A percentile compares a stretch with the other conserved stretches of the same genome.
Conservation (phyloP, 2,797 vertebrate genomes). For the Tauraco hartlaubi region DNA sequence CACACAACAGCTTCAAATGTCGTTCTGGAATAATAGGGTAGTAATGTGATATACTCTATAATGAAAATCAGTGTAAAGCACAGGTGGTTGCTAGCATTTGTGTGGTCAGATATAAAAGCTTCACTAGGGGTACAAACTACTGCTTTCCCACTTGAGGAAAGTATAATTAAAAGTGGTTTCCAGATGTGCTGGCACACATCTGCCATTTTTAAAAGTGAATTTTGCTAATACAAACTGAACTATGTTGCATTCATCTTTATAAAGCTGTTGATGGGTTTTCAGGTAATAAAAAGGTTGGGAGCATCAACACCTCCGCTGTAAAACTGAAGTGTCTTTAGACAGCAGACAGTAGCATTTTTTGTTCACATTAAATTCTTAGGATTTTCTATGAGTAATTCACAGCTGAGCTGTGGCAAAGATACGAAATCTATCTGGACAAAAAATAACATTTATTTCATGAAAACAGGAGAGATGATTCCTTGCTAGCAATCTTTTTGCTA, state of each 20-base stretch:
- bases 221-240: slow-evolving; percentile 42
- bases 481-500: background rate
- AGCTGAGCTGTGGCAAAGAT: background rate
- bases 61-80: slow-evolving; percentile 63
- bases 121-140: slow-evolving; percentile 20
- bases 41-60: slow-evolving; percentile 60
- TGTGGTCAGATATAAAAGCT: slow-evolving; percentile 65
- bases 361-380: background rate
- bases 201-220: slow-evolving; percentile 45
- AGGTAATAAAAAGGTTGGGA: slow-evolving; percentile 50
- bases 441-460: background rate
- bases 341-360: background rate
- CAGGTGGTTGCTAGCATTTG: slow-evolving; percentile 63
- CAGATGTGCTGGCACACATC: slow-evolving; percentile 72
- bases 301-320: background rate
- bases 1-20: slow-evolving; percentile 59
- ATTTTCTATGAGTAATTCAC: background rate
- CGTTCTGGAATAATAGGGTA: slow-evolving; percentile 52
- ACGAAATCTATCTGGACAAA: background rate
- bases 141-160: slow-evolving; percentile 63
- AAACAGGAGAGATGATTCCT: background rate
- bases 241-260: slow-evolving; percentile 26
- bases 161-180: slow-evolving; percentile 75
- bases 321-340: background rate
- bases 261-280: slow-evolving; percentile 62